A percentile compares a stretch with the other conserved stretches of the same genome.
These are phyloP conservation scores for Gambusia holbrooki DNA, from an alignment of 2,113 vertebrate genomes.

Conservation along the genomic window DNA sequence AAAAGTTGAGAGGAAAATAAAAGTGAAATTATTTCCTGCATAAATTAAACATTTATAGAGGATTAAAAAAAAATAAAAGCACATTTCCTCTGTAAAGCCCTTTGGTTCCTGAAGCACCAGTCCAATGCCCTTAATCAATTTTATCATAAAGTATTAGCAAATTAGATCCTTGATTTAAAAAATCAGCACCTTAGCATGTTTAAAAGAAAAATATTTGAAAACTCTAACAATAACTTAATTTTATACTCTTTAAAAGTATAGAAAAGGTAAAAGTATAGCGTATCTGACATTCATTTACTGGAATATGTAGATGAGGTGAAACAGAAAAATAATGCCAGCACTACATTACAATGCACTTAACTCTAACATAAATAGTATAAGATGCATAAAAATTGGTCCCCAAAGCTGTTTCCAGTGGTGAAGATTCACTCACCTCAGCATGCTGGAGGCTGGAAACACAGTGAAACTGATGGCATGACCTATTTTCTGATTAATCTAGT, in stretches of 20 bases:
- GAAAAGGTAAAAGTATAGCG: not conserved
- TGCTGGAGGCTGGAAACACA: not conserved
- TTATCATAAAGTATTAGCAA: not conserved
- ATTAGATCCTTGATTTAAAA: not conserved
- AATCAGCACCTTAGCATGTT: not conserved
- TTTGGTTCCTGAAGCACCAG: not conserved
- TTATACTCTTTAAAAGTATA: not conserved
- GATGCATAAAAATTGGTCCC: too few relatives aligned
- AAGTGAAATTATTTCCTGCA: not conserved
- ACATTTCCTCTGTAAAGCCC: not conserved
- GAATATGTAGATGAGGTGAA: not conserved
- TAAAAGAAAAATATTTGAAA: not conserved
- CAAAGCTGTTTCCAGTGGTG: not conserved
- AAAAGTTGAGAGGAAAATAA: not conserved
- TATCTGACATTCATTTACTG: not conserved
- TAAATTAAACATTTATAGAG: not conserved
- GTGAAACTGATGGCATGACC: not conserved
- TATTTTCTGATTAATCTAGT: not conserved
- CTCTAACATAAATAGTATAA: not conserved
- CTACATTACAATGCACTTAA: not conserved
- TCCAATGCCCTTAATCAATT: not conserved
- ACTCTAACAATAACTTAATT: not conserved
- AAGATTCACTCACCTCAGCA: not conserved
- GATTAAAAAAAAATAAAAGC: not conserved
- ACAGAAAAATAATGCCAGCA: not conserved